These are phyloP conservation scores for Rhagium mordax DNA, from an alignment of 2,888 invertebrate species.

Conservation along the genomic window DNA sequence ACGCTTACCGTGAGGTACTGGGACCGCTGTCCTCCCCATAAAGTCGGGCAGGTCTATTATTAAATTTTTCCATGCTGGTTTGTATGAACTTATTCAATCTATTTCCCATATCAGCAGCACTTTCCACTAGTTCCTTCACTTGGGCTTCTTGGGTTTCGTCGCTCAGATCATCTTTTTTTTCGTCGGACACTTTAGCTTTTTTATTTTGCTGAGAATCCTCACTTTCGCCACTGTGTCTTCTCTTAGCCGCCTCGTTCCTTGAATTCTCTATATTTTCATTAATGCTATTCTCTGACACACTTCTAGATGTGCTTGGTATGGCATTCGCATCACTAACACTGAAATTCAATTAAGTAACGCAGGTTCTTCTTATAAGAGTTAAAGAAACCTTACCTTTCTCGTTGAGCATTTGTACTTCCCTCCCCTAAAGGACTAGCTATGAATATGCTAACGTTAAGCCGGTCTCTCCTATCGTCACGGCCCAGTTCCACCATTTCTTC, in stretches of 20 bases:
- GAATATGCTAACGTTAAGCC: constrained; percentile 36
- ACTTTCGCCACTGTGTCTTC: constrained; percentile 7
- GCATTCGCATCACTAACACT: background rate
- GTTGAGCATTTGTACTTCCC: background rate
- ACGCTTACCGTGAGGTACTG: constrained; percentile 2
- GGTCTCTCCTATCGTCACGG: background rate
- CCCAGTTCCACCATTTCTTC: constrained; percentile 10
- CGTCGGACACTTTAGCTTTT: background rate
- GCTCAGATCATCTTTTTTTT: constrained; percentile 18
- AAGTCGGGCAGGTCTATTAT: background rate
- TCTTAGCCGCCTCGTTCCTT: constrained; percentile 6
- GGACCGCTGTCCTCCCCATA: background rate
- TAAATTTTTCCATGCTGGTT: constrained; percentile 15
- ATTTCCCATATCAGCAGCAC: constrained; percentile 35
- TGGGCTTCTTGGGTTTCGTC: constrained; percentile 34
- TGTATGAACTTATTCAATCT: constrained; percentile 37
- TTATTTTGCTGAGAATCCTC: background rate
- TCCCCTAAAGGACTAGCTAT: constrained; percentile 19
- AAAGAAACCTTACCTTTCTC: background rate
- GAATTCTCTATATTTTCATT: constrained; percentile 19
- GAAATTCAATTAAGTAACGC: background rate
- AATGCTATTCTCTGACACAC: constrained; percentile 7
- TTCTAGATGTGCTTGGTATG: constrained; percentile 11
- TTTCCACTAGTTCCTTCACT: constrained; percentile 32
- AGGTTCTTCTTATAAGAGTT: background rate